Conservation (phyloP, 1,140 invertebrate genomes). For the Tetragnatha versicolor region DNA sequence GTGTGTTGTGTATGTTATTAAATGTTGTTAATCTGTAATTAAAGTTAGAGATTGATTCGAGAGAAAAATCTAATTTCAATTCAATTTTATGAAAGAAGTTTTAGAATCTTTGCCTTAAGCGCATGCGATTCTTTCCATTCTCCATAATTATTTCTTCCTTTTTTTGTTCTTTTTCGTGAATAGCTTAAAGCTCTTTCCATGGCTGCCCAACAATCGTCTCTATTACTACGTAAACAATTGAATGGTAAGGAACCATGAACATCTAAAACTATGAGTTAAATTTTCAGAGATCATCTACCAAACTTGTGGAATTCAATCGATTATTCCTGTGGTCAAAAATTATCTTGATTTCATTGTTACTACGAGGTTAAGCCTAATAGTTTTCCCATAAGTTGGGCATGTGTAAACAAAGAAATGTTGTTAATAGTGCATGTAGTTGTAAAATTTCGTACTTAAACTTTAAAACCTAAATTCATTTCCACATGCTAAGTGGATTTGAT, state of each 20-base stretch:
- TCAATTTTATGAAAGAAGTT: neutral
- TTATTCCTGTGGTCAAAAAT: too few relatives aligned
- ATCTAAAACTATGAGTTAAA: too few relatives aligned
- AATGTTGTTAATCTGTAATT: neutral
- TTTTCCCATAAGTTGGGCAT: too few relatives aligned
- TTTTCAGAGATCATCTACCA: too few relatives aligned
- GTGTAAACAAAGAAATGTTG: too few relatives aligned
- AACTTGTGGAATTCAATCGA: too few relatives aligned
- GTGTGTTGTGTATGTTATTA: slow-evolving; percentile 31
- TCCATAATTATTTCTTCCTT: slow-evolving; percentile 43
- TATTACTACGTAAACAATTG: slow-evolving; percentile 93
- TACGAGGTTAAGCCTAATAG: too few relatives aligned
- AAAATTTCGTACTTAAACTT: too few relatives aligned
- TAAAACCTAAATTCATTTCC: too few relatives aligned
- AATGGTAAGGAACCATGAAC: slow-evolving; percentile 84
- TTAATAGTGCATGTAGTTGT: too few relatives aligned
- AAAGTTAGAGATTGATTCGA: neutral
- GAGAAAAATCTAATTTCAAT: neutral
- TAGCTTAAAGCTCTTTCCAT: slow-evolving; percentile 65
- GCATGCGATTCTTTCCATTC: slow-evolving; percentile 33
- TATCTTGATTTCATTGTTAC: too few relatives aligned
- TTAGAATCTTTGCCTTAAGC: neutral
- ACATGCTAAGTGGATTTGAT: too few relatives aligned
- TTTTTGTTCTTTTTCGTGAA: slow-evolving; percentile 33
- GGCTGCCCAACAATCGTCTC: slow-evolving; percentile 93